A percentile compares a stretch with the other conserved stretches of the same genome.
These are phyloP conservation scores for Bombycilla garrulus DNA, from an alignment of 2,113 vertebrate genomes.

Conservation along the genomic window DNA sequence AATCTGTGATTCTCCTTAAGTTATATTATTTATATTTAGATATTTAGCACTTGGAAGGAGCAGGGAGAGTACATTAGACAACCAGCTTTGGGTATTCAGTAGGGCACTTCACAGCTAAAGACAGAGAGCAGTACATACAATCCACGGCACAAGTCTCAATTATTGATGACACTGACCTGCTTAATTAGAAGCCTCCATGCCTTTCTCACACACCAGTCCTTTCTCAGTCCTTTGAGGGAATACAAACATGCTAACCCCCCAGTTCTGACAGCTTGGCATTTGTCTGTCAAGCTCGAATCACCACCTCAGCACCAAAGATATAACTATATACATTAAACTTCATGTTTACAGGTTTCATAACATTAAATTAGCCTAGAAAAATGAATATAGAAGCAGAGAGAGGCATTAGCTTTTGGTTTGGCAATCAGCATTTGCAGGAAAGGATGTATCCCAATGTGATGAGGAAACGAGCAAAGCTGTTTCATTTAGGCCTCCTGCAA, in stretches of 20 bases:
- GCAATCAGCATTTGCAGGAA: background rate
- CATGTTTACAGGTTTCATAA: background rate
- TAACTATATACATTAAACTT: background rate
- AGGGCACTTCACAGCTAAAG: background rate
- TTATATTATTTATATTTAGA: fast-evolving
- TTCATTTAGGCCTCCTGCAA: background rate
- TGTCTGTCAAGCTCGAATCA: background rate
- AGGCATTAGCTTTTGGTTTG: background rate
- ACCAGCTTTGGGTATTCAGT: background rate
- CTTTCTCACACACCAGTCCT: background rate
- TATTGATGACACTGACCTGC: background rate
- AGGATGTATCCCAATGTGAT: background rate
- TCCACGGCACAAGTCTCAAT: background rate
- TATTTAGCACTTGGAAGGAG: background rate
- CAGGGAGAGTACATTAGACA: background rate
- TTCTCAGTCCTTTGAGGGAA: background rate
- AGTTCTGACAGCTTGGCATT: background rate
- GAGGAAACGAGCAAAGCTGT: background rate
- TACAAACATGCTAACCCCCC: background rate
- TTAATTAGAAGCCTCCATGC: background rate
- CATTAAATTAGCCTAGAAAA: background rate
- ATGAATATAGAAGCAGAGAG: background rate
- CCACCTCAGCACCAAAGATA: background rate
- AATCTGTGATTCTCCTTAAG: background rate
- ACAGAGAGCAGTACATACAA: background rate